Conservation (phyloP, 2,113 vertebrate genomes). For the Panthera uncia region DNA sequence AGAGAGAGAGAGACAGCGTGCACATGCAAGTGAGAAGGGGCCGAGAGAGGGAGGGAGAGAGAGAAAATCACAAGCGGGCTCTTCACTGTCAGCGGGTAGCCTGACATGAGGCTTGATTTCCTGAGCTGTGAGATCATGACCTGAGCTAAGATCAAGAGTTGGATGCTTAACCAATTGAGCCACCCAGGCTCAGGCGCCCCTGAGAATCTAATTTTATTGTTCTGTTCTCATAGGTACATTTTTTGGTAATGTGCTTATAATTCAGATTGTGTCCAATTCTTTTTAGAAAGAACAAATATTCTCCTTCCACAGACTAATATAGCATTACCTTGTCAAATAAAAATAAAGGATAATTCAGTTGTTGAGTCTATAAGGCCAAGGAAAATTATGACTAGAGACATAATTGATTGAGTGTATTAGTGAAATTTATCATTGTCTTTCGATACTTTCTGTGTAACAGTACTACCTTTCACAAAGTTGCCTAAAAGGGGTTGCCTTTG, state of each 20-base stretch:
- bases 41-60: too few species aligned
- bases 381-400: slow-evolving; percentile 32
- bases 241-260: background rate
- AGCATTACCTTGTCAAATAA: background rate
- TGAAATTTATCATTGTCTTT: slow-evolving; percentile 30
- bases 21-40: too few species aligned
- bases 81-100: too few species aligned
- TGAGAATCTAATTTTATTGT: background rate
- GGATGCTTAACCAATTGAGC: too few species aligned
- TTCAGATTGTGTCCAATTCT: slow-evolving; percentile 15
- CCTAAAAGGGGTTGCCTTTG: background rate
- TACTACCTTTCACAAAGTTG: slow-evolving; percentile 44
- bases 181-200: too few species aligned
- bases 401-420: slow-evolving; percentile 13
- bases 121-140: too few species aligned
- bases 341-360: slow-evolving; percentile 53
- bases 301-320: slow-evolving; percentile 22
- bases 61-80: too few species aligned
- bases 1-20: too few species aligned
- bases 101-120: too few species aligned
- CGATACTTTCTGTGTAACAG: background rate
- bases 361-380: slow-evolving; percentile 11
- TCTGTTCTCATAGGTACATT: background rate
- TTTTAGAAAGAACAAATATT: slow-evolving; percentile 34
- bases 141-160: too few species aligned